Conservation (phyloP, 1,140 invertebrate species). For the Drosophila nigrodunni region DNA sequence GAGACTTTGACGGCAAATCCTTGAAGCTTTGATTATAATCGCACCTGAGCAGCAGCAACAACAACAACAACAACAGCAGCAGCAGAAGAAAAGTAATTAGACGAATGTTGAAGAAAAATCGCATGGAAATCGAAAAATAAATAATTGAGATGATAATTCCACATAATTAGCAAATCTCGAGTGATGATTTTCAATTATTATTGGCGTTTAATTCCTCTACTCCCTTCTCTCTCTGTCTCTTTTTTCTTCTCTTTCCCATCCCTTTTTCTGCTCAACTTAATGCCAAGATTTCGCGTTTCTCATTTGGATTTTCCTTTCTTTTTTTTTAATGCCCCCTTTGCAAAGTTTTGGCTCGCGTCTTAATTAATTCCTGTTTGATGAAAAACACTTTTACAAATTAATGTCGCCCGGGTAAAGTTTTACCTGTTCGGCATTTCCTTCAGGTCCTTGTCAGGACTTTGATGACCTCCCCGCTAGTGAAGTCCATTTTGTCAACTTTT, state of each 20-base stretch:
- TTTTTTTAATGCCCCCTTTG: conserved; percentile 17
- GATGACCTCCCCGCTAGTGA: conserved; percentile 49
- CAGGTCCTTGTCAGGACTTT: conserved; percentile 44
- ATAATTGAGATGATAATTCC: conserved; percentile 83
- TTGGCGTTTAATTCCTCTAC: conserved; percentile 12
- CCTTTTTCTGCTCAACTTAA: conserved; percentile 28
- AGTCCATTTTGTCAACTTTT: conserved; percentile 81
- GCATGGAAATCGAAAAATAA: conserved; percentile 79
- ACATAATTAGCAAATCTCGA: conserved; percentile 82
- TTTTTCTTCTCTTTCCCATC: neutral
- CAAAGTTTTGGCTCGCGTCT: conserved; percentile 61
- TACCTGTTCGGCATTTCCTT: conserved; percentile 62
- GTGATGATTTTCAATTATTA: conserved; percentile 83
- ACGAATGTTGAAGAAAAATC: conserved; percentile 52
- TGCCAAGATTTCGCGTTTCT: conserved; percentile 38
- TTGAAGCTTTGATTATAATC: conserved; percentile 80
- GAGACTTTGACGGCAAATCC: conserved; percentile 80
- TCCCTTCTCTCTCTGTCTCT: neutral
- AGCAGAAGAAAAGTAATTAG: conserved; percentile 66
- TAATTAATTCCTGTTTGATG: conserved; percentile 83
- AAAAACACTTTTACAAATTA: conserved; percentile 82
- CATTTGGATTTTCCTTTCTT: conserved; percentile 19
- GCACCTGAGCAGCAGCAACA: conserved; percentile 61
- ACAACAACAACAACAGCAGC: neutral
- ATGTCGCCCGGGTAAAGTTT: conserved; percentile 71